phyloP scores from a whole-genome alignment of 2,888 invertebrate species.

The Acrocera orbiculus region DNA sequence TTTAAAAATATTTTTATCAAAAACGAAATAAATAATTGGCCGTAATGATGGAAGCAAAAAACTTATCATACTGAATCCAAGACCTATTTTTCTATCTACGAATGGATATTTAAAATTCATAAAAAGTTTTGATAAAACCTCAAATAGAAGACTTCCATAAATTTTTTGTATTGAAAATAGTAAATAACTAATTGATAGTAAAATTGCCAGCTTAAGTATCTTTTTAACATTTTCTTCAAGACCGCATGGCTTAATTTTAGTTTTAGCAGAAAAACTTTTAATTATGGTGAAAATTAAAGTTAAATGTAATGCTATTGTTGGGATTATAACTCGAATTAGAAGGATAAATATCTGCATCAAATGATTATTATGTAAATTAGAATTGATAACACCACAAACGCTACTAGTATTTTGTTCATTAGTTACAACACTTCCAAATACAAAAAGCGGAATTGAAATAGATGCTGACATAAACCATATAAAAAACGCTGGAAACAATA shows the following conservation, averaged over 20 bases:
- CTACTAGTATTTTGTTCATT: constrained; percentile 8
- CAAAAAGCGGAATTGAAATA: constrained; percentile 35
- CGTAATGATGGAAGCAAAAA: constrained; percentile 8
- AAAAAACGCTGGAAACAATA: constrained; percentile 36
- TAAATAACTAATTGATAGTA: constrained; percentile 8
- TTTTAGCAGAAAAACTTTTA: constrained; percentile 4
- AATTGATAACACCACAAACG: constrained; percentile 12
- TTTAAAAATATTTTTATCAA: constrained; percentile 9
- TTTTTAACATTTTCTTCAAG: constrained; percentile 10
- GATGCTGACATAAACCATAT: constrained; percentile 41
- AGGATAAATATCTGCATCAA: constrained; percentile 11
- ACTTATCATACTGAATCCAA: constrained; percentile 9
- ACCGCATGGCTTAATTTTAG: constrained; percentile 2
- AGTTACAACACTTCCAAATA: constrained; percentile 11
- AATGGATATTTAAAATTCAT: constrained; percentile 12
- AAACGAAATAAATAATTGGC: constrained; percentile 10
- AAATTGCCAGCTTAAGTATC: constrained; percentile 9
- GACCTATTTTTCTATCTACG: constrained; percentile 6
- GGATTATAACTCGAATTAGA: constrained; percentile 9
- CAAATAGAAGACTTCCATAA: constrained; percentile 13
- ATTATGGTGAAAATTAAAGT: constrained; percentile 5
- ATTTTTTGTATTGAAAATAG: constrained; percentile 11
- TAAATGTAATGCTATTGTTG: constrained; percentile 8
- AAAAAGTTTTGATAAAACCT: constrained; percentile 11
- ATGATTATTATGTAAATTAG: constrained; percentile 10